Conservation (phyloP, 2,113 vertebrate species). For the Philantomba maxwellii region DNA sequence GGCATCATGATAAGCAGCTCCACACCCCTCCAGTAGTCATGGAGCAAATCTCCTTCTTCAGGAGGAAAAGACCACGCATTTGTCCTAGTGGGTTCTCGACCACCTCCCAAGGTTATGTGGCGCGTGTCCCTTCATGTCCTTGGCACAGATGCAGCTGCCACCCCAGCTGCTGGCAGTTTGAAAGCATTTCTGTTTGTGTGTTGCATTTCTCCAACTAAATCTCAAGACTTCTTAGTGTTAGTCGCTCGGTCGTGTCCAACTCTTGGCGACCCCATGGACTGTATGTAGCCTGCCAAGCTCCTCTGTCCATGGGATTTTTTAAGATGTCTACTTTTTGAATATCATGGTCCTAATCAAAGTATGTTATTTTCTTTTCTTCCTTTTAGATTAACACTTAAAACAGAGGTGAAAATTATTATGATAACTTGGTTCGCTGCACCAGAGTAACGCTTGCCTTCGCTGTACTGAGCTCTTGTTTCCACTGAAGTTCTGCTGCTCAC, state of each 20-base stretch:
- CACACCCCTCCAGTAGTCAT: neutral
- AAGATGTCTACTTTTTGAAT: neutral
- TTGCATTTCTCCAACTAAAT: neutral
- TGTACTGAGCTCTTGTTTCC: neutral
- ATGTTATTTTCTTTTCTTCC: neutral
- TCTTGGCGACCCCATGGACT: accelerated
- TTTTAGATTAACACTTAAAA: neutral
- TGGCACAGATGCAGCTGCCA: neutral
- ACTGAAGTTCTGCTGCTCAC: neutral
- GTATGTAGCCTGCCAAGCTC: neutral
- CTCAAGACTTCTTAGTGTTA: neutral
- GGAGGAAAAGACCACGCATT: neutral
- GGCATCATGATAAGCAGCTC: neutral
- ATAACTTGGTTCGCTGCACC: neutral
- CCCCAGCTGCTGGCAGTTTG: neutral
- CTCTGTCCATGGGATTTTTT: neutral
- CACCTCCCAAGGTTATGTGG: neutral
- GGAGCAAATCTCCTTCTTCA: neutral
- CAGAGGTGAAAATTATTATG: neutral
- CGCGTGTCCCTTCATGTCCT: neutral
- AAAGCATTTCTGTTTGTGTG: neutral
- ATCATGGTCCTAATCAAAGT: neutral
- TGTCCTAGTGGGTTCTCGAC: neutral
- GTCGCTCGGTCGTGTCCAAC: neutral
- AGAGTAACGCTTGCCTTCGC: neutral